Conservation (phyloP, 2,113 vertebrate species). For the pig (Sus scrofa) region T2T-Sscrofa CM000817.6:43989501-43990000, state of each 20-base stretch:
- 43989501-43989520: neutral
- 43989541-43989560: neutral
- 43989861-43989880: neutral
- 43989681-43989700: neutral
- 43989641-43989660: neutral
- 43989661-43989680: neutral
- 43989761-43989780: neutral
- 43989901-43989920: neutral
- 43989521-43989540: neutral
- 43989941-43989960: neutral
- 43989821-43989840: neutral
- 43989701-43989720: neutral
- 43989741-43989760: neutral
- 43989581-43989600: neutral
- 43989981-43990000: neutral
- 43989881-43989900: neutral
- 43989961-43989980: neutral
- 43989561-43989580: neutral
- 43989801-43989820: neutral
- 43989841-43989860: neutral
- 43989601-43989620: neutral
- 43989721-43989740: neutral
- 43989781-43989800: neutral
- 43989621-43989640: neutral
- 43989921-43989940: fast-evolving